Conservation (phyloP, 1,140 invertebrate genomes). For the Periplaneta americana region DNA sequence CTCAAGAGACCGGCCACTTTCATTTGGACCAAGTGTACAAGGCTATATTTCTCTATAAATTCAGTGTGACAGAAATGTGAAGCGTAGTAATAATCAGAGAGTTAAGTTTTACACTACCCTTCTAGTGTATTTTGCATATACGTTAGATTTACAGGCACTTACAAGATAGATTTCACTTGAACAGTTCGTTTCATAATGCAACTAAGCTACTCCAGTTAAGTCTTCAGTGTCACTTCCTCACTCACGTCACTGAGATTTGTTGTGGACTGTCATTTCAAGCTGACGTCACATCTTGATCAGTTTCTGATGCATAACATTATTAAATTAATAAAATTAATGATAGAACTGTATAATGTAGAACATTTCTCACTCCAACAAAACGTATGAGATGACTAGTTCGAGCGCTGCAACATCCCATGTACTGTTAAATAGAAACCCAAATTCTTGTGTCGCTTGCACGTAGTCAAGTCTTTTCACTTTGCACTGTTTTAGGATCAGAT, state of each 20-base stretch:
- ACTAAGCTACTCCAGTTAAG: neutral
- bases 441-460: neutral
- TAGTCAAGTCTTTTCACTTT: too few relatives aligned
- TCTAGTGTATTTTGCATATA: neutral
- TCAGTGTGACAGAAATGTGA: too few relatives aligned
- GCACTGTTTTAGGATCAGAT: conserved; percentile 22
- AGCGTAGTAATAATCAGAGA: too few relatives aligned
- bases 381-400: neutral
- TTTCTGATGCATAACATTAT: neutral
- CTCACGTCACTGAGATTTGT: too few relatives aligned
- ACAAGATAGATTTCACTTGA: too few relatives aligned
- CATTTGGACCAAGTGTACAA: too few relatives aligned
- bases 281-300: neutral
- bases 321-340: neutral
- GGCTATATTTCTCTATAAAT: too few relatives aligned
- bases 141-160: neutral
- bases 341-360: neutral
- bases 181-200: neutral
- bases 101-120: neutral
- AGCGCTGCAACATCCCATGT: neutral
- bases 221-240: neutral
- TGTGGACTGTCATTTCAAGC: too few relatives aligned
- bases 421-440: too few relatives aligned
- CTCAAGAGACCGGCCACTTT: too few relatives aligned
- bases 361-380: neutral